These are phyloP conservation scores for Microtus montanus DNA, from an alignment of 2,113 vertebrate genomes.

Conservation along the genomic window DNA sequence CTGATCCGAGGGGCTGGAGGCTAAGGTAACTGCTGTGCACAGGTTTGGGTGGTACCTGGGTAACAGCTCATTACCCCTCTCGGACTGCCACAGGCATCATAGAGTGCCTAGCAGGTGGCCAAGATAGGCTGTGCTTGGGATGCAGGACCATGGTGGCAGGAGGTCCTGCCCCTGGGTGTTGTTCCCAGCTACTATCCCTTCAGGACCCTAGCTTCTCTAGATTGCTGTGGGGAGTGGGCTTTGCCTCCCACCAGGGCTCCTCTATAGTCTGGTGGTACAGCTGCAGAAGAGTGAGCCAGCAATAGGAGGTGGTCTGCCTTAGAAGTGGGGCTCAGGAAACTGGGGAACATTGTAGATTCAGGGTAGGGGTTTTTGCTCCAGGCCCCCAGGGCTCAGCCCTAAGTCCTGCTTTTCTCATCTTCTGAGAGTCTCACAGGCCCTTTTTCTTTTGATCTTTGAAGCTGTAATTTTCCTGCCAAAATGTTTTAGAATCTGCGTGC, in stretches of 20 bases:
- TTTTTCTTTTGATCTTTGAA: conserved; percentile 51
- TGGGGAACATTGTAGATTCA: too few species aligned
- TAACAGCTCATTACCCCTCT: neutral
- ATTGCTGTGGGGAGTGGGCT: neutral
- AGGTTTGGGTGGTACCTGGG: too few species aligned
- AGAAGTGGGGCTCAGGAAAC: neutral
- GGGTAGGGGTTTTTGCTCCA: neutral
- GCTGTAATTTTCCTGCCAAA: conserved; percentile 77
- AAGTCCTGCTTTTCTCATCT: neutral
- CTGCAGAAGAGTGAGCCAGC: too few species aligned
- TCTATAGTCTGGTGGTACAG: neutral
- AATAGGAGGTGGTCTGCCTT: neutral
- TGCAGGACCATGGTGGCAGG: accelerated
- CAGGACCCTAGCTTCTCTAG: neutral
- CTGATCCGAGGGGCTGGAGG: neutral
- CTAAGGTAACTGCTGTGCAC: too few species aligned
- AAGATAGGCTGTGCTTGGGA: neutral
- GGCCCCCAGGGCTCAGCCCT: neutral
- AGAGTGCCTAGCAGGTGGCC: neutral
- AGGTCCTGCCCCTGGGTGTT: neutral
- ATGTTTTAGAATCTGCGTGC: conserved; percentile 71
- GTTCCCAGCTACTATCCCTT: neutral
- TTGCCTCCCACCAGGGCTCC: neutral
- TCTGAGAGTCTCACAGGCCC: conserved; percentile 45
- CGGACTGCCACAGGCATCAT: neutral